Evolutionary conservation across 2,113 vertebrate genomes (phyloP).

Genomic region (Himantopus leucocephalus): DNA sequence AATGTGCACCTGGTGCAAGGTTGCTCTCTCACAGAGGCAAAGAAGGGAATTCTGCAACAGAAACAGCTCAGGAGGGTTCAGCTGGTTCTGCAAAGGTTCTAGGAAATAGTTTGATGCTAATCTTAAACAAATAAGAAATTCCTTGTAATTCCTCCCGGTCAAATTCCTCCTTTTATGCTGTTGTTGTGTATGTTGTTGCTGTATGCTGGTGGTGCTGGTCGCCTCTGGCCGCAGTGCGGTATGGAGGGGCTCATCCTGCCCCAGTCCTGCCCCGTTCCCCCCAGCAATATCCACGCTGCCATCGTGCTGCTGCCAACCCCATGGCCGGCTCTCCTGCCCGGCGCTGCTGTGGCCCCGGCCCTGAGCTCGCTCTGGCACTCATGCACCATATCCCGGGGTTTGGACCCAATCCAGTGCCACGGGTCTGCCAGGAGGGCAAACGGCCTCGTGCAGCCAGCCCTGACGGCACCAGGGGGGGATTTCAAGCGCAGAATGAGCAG

Average conservation of each 20-base stretch:
- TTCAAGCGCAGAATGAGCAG: background rate
- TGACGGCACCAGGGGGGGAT: accelerated
- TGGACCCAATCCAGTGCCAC: background rate
- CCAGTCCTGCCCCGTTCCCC: background rate
- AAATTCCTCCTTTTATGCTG: background rate
- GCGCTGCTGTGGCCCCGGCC: background rate
- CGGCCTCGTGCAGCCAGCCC: background rate
- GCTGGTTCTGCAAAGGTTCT: background rate
- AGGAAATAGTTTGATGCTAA: background rate
- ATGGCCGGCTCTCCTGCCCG: background rate
- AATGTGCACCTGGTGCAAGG: accelerated
- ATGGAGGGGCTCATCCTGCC: background rate
- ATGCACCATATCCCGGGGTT: background rate
- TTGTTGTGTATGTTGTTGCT: no score
- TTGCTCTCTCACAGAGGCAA: accelerated
- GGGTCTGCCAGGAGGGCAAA: background rate
- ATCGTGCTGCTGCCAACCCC: background rate
- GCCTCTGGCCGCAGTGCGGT: accelerated
- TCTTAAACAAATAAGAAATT: background rate
- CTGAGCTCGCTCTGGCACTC: background rate
- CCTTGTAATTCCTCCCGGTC: background rate
- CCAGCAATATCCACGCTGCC: background rate
- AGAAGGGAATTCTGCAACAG: background rate
- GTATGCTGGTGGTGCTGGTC: background rate
- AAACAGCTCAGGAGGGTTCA: background rate